Evolutionary conservation across 2,797 vertebrate species (phyloP).

Genomic region (Arnoldichthys spilopterus): DNA sequence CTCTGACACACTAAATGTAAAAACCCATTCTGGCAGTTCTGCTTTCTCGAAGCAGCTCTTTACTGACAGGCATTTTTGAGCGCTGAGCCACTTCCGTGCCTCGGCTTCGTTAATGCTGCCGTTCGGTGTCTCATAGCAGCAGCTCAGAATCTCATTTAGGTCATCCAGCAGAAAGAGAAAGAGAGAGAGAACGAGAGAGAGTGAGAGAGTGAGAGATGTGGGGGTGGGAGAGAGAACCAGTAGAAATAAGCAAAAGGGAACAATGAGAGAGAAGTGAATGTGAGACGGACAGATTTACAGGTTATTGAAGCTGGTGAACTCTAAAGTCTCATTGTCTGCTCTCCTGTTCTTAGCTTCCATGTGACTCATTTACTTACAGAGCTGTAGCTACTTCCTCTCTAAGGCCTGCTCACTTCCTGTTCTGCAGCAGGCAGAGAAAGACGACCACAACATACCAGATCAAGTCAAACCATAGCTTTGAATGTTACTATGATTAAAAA

Average conservation of each 20-base stretch:
- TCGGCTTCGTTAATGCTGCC: not conserved
- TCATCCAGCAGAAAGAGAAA: not conserved
- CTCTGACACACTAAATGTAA: not conserved
- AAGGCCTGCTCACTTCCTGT: conserved; percentile 66
- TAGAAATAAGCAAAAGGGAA: too few species aligned
- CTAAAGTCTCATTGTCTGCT: not conserved
- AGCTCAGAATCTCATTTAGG: not conserved
- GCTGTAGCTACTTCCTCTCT: conserved; percentile 73
- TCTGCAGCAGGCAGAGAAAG: conserved; percentile 38
- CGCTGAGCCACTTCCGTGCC: not conserved
- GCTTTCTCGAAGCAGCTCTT: not conserved
- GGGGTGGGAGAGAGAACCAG: not conserved
- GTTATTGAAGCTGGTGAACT: not conserved
- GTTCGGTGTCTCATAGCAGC: not conserved
- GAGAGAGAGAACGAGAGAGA: too few species aligned
- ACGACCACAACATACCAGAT: not conserved
- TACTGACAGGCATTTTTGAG: not conserved
- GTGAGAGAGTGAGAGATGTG: not conserved
- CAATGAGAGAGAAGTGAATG: conserved; percentile 17
- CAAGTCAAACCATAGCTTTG: not conserved
- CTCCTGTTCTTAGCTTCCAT: conserved; percentile 30
- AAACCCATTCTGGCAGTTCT: not conserved
- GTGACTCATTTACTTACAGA: conserved; percentile 39
- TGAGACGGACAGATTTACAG: not conserved
- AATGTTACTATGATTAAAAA: not conserved